Percentiles rank a stretch among this genome's conserved stretches.
phyloP scores from a whole-genome alignment of 2,113 vertebrate species.

The Melanerpes formicivorus region DNA sequence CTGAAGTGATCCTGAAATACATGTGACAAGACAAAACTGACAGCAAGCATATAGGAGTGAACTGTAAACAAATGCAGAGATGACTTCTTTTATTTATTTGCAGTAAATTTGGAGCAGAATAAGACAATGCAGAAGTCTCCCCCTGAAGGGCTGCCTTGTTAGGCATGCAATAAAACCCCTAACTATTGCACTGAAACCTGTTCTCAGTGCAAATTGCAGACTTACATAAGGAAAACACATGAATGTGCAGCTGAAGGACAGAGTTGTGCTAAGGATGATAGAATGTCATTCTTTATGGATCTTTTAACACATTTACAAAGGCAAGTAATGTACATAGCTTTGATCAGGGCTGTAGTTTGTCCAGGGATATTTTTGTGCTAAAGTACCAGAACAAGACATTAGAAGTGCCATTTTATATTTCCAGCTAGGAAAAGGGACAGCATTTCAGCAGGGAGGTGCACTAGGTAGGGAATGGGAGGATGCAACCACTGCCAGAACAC shows the following conservation, averaged over 20 bases:
- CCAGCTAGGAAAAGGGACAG: not conserved
- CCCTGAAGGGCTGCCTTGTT: constrained; percentile 42
- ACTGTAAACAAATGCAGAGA: constrained; percentile 17
- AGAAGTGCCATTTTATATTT: not conserved
- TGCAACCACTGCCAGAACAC: not conserved
- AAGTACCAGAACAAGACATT: not conserved
- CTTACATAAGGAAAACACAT: constrained; percentile 10
- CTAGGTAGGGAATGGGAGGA: not conserved
- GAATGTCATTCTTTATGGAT: not conserved
- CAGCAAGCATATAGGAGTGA: not conserved
- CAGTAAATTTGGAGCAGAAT: constrained; percentile 36
- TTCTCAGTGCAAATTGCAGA: constrained; percentile 28
- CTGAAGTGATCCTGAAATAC: not conserved
- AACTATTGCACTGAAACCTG: constrained; percentile 1
- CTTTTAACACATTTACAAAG: constrained; percentile 16
- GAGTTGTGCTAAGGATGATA: constrained; percentile 11
- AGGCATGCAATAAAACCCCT: not conserved
- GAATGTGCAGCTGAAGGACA: constrained; percentile 17
- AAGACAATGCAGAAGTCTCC: not conserved
- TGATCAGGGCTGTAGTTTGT: not conserved
- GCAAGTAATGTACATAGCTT: not conserved
- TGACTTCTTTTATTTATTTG: constrained; percentile 45
- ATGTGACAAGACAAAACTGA: constrained; percentile 23
- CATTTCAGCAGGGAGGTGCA: not conserved
- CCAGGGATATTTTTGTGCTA: not conserved